These are phyloP conservation scores for Drosophila rubida DNA, from an alignment of 2,888 invertebrate genomes.

Conservation along the genomic window DNA sequence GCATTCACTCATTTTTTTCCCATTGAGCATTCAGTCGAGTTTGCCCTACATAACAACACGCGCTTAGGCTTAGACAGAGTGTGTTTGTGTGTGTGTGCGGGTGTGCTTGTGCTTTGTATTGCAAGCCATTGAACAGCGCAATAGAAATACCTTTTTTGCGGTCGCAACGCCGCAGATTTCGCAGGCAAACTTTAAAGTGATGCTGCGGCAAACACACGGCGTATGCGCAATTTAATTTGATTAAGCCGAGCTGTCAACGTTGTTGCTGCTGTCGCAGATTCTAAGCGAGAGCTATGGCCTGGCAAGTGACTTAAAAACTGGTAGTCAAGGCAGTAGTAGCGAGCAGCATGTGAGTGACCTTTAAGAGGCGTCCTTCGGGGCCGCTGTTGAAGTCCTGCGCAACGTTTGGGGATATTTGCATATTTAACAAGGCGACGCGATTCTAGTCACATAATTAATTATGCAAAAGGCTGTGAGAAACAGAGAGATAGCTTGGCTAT, in stretches of 20 bases:
- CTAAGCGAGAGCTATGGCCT: slow-evolving; percentile 2
- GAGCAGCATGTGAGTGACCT: slow-evolving; percentile 68
- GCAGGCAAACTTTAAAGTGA: slow-evolving; percentile 44
- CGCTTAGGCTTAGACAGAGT: slow-evolving; percentile 19
- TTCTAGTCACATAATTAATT: slow-evolving; percentile 77
- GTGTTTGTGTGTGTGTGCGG: slow-evolving; percentile 20
- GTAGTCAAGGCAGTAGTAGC: slow-evolving; percentile 15
- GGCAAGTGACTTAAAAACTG: slow-evolving; percentile 21
- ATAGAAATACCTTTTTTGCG: slow-evolving; percentile 42
- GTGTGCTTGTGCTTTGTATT: slow-evolving; percentile 40
- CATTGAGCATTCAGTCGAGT: slow-evolving; percentile 47
- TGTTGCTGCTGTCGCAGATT: slow-evolving; percentile 8
- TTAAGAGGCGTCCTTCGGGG: slow-evolving; percentile 41
- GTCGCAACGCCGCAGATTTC: slow-evolving; percentile 16
- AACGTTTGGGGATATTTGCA: slow-evolving; percentile 61
- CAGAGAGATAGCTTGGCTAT: slow-evolving; percentile 49
- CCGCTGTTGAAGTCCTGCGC: slow-evolving; percentile 18
- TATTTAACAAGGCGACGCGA: slow-evolving; percentile 74
- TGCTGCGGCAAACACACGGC: slow-evolving; percentile 21
- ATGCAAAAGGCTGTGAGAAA: slow-evolving; percentile 69
- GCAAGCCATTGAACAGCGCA: slow-evolving; percentile 68
- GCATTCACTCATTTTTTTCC: slow-evolving; percentile 58
- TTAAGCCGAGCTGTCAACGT: slow-evolving; percentile 28
- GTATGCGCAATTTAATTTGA: slow-evolving; percentile 60
- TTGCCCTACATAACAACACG: slow-evolving; percentile 57